Evolutionary conservation across 2,888 invertebrate species (phyloP).

Genomic region (Hydraecia micacea): DNA sequence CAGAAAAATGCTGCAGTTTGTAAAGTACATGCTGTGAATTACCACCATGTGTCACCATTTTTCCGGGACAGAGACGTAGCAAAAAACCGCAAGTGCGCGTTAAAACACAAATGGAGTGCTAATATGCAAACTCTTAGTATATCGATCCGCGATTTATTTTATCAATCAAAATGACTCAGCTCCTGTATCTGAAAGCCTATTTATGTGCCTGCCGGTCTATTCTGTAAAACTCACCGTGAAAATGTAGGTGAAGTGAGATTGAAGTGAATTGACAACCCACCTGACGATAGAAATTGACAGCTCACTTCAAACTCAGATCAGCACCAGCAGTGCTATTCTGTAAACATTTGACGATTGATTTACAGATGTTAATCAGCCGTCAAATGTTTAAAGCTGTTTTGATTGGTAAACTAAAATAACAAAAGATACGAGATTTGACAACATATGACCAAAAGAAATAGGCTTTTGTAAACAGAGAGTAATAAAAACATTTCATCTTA

Average conservation of each 20-base stretch:
- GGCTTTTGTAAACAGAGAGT: neutral
- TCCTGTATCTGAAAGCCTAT: neutral
- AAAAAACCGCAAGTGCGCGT: constrained; percentile 11
- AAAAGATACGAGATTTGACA: neutral
- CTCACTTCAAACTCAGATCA: neutral
- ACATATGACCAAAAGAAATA: no score
- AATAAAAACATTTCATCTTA: neutral
- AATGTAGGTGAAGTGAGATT: neutral
- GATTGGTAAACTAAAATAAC: neutral
- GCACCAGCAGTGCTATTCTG: no score
- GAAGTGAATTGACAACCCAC: neutral
- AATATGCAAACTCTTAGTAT: constrained; percentile 6
- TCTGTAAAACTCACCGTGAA: neutral
- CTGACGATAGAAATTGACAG: neutral
- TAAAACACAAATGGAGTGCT: constrained; percentile 28
- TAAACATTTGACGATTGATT: no score
- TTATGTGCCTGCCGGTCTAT: neutral
- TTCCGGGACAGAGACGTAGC: constrained; percentile 5
- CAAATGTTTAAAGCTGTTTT: neutral
- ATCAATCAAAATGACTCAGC: constrained; percentile 17
- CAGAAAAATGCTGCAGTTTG: neutral
- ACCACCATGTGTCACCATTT: constrained; percentile 28
- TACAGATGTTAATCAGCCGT: neutral
- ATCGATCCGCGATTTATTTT: neutral
- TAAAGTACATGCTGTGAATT: constrained; percentile 1